Percentiles rank a stretch among this genome's conserved stretches.
Evolutionary conservation across 2,888 invertebrate species (phyloP).

Genomic region (Alviniconcha strummeri): DNA sequence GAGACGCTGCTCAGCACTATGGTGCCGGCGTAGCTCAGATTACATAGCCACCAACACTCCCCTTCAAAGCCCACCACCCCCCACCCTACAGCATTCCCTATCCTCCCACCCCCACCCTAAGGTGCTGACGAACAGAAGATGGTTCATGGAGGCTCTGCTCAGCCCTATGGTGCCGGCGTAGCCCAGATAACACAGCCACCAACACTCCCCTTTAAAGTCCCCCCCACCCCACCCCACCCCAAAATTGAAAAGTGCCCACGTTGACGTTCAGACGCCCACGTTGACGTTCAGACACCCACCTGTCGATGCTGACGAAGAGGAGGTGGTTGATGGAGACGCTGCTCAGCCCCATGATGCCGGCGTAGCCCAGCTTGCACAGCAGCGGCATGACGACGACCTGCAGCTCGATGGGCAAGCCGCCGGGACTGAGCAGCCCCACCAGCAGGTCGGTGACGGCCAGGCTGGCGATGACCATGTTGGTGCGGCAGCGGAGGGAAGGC

Average conservation of each 20-base stretch:
- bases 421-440: conserved; percentile 22
- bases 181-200: too few relatives aligned
- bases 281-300: neutral
- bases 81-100: too few relatives aligned
- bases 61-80: too few relatives aligned
- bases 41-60: too few relatives aligned
- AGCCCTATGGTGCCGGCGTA: too few relatives aligned
- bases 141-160: too few relatives aligned
- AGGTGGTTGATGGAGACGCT: conserved; percentile 35
- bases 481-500: conserved; percentile 16
- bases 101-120: too few relatives aligned
- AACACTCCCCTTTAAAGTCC: too few relatives aligned
- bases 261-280: neutral
- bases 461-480: conserved; percentile 34
- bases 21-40: too few relatives aligned
- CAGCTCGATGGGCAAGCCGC: conserved; percentile 27
- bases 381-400: conserved; percentile 11
- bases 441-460: conserved; percentile 33
- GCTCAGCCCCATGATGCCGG: conserved; percentile 19
- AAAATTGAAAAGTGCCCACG: too few relatives aligned
- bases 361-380: conserved; percentile 26
- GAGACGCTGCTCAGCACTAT: too few relatives aligned
- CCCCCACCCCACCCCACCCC: too few relatives aligned
- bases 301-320: conserved; percentile 33
- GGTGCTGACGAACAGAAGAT: neutral